Conservation (phyloP, 2,797 vertebrate genomes). For the Brotula barbata region DNA sequence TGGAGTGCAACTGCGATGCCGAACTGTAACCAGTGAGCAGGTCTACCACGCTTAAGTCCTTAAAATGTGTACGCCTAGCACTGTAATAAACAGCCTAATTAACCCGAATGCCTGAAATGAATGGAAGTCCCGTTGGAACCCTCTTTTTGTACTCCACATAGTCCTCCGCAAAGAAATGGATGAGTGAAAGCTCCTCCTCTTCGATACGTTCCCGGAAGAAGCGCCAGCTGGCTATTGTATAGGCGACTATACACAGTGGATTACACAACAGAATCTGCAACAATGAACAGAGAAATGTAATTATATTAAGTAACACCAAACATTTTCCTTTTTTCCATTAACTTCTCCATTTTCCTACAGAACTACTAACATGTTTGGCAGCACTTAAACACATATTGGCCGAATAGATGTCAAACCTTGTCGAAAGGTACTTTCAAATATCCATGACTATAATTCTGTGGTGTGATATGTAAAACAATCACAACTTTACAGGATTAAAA, state of each 20-base stretch:
- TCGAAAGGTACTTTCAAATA: too few species aligned
- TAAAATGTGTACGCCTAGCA: conserved; percentile 48
- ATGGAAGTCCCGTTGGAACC: conserved; percentile 91
- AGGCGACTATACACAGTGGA: conserved; percentile 89
- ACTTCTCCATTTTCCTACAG: too few species aligned
- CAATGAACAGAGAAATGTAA: background rate
- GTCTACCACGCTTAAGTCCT: conserved; percentile 58
- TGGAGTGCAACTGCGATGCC: conserved; percentile 42
- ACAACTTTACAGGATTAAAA: too few species aligned
- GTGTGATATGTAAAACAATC: too few species aligned
- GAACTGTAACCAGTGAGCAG: conserved; percentile 42
- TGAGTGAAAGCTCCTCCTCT: conserved; percentile 93
- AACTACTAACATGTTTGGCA: too few species aligned
- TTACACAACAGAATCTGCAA: conserved; percentile 92
- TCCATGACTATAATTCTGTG: too few species aligned
- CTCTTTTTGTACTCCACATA: conserved; percentile 93
- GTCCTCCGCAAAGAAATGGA: conserved; percentile 95
- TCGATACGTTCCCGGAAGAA: conserved; percentile 97
- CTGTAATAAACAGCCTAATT: conserved; percentile 67
- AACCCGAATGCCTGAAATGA: conserved; percentile 91
- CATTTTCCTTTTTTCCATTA: too few species aligned
- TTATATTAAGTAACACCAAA: background rate
- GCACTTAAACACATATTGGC: too few species aligned
- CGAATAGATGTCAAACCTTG: too few species aligned
- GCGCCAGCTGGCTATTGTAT: conserved; percentile 91